These are phyloP conservation scores for Propithecus coquereli DNA, from an alignment of 2,113 vertebrate genomes.

Conservation along the genomic window DNA sequence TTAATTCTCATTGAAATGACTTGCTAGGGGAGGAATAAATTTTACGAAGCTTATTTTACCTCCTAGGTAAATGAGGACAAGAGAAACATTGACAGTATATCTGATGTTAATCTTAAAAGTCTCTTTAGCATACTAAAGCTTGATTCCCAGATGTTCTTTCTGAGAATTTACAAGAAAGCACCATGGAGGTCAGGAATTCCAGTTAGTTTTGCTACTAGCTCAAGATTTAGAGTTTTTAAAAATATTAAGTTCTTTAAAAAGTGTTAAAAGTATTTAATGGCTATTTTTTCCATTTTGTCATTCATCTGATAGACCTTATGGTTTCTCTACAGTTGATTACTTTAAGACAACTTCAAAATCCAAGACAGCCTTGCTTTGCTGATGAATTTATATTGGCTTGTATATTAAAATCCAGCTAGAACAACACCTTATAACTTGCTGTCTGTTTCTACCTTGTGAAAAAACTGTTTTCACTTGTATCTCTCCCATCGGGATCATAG, in stretches of 20 bases:
- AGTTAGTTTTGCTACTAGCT: conserved; percentile 11
- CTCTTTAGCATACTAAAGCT: conserved; percentile 7
- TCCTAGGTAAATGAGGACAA: background rate
- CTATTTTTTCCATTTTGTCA: background rate
- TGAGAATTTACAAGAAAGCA: background rate
- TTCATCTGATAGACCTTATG: background rate
- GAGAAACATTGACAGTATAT: background rate
- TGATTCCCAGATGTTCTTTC: background rate
- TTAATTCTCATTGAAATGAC: conserved; percentile 23
- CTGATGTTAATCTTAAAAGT: conserved; percentile 27
- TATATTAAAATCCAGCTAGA: background rate
- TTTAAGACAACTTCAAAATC: background rate
- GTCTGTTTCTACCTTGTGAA: background rate
- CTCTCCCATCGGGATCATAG: background rate
- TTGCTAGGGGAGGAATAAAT: background rate
- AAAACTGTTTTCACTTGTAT: background rate
- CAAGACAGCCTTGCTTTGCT: background rate
- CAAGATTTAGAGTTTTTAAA: background rate
- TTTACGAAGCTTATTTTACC: conserved; percentile 21
- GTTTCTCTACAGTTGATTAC: background rate
- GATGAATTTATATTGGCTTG: background rate
- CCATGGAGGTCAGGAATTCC: background rate
- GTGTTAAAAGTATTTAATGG: background rate
- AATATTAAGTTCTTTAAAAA: background rate
- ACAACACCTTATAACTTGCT: background rate